These are phyloP conservation scores for Rhinogobio ventralis DNA, from an alignment of 2,797 vertebrate genomes.

Conservation along the genomic window DNA sequence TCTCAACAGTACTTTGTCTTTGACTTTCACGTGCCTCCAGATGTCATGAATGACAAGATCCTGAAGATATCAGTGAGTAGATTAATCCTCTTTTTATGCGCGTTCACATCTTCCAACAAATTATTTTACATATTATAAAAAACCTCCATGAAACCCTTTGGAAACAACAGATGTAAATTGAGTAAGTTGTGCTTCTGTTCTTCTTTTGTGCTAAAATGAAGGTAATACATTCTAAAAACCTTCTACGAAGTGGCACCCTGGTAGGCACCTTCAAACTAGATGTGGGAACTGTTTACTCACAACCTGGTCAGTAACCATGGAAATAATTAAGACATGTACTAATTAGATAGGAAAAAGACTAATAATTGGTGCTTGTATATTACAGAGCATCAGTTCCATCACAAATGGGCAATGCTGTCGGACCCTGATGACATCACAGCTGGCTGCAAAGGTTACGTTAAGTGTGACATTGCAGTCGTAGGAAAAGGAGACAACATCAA, in stretches of 20 bases:
- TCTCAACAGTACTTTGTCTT: slow-evolving; percentile 92
- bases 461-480: slow-evolving; percentile 91
- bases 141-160: not conserved
- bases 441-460: slow-evolving; percentile 92
- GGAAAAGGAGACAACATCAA: slow-evolving; percentile 97
- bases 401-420: slow-evolving; percentile 94
- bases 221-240: slow-evolving; percentile 98
- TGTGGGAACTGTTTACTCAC: slow-evolving; percentile 90
- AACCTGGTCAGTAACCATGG: slow-evolving; percentile 81
- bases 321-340: not conserved
- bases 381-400: slow-evolving; percentile 95
- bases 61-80: slow-evolving; percentile 93
- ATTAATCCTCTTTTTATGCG: not conserved
- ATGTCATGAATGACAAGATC: slow-evolving; percentile 98
- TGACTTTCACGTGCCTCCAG: slow-evolving; percentile 94
- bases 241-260: slow-evolving; percentile 92
- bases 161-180: not conserved
- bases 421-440: slow-evolving; percentile 94
- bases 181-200: not conserved
- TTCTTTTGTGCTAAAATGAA: slow-evolving; percentile 57
- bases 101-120: not conserved
- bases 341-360: not conserved
- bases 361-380: slow-evolving; percentile 28
- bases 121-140: not conserved
- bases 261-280: slow-evolving; percentile 96